Evolutionary conservation across 2,888 invertebrate genomes (phyloP), one percentile per base, ranked within the genome.

Genomic region (Phyllotreta striolata): DNA sequence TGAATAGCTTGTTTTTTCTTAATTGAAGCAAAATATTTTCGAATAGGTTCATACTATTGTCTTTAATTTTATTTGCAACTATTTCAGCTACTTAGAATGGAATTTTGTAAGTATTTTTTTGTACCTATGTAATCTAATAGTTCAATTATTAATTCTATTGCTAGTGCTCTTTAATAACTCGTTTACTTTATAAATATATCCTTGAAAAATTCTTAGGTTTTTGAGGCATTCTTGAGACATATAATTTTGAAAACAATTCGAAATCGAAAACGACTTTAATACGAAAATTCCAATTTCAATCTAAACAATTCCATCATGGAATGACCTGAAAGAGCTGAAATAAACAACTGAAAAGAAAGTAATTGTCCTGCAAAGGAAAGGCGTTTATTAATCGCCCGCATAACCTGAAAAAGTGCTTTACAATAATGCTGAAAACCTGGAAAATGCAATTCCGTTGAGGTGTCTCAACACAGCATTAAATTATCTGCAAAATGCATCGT

Each of bases 251-350:
- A 41, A 41, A 41, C 10, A 41, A n/a, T 40, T 55, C 24, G 35
- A 24, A 41, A 41, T 51, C 51, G 55, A 62, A 62, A 60, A 49
- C 38, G 39, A 44, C 35, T 37, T 34, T 47, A 10, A 34, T 34
- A 7, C 3, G 40, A 39, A 58, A 58, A 51, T 41, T 59, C 51
- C 51, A 14, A 6, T 24, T 43, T 44, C 44, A 44, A 52, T 54
- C 24, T 24, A 24, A 24, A 24, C 24, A 24, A 24, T 24, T 24
- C 24, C 24, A 24, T 24, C 24, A 37, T 41, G 59, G 39, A 46
- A 13, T 35, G 39, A 51, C 46, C 59, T 63, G 55, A 62, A 62
- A 54, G 60, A 54, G 63, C 67, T 65, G 65, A 63, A 67, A 64
- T 44, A 66, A 63, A 68, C n/a, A 47, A 43, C 43, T 51, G 51